Conservation (phyloP, 2,113 vertebrate genomes). For the Ibidorhyncha struthersii region DNA sequence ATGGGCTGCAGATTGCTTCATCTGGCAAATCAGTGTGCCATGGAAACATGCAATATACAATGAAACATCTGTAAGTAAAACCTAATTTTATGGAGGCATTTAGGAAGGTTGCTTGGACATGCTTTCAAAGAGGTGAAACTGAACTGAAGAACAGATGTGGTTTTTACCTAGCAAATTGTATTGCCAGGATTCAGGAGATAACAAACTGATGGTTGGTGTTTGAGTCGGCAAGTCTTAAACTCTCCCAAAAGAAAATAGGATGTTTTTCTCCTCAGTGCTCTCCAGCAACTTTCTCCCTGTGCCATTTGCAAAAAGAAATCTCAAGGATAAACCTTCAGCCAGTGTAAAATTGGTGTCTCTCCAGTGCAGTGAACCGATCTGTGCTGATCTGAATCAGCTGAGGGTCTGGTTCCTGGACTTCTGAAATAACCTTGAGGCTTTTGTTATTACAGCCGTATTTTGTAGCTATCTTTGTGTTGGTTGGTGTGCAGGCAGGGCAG, state of each 20-base stretch:
- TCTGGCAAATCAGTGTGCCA: slow-evolving; percentile 48
- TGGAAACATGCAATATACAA: slow-evolving; percentile 47
- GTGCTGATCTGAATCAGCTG: not conserved
- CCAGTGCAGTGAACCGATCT: not conserved
- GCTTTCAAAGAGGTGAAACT: slow-evolving; percentile 23
- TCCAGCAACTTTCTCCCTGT: not conserved
- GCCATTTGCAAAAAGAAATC: not conserved
- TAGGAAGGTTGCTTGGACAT: slow-evolving; percentile 26
- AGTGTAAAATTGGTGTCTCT: not conserved
- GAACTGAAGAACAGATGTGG: slow-evolving; percentile 35
- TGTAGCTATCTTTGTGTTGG: not conserved
- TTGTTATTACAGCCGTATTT: slow-evolving; percentile 29
- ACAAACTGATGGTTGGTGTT: not conserved
- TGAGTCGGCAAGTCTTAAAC: slow-evolving; percentile 10
- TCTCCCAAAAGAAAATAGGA: not conserved
- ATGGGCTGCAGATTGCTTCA: slow-evolving; percentile 56
- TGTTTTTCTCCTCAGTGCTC: not conserved
- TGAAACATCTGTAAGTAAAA: slow-evolving; percentile 59
- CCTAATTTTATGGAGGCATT: slow-evolving; percentile 37
- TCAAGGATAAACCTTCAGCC: not conserved
- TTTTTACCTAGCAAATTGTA: not conserved
- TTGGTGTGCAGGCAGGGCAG: not conserved
- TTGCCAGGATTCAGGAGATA: not conserved
- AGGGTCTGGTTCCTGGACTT: not conserved
- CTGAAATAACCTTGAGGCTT: not conserved